Percentiles rank a stretch among this genome's conserved stretches.
These are phyloP conservation scores for Oikopleura albicans DNA, from an alignment of 23 tunicate genomes.

Conservation along the genomic window DNA sequence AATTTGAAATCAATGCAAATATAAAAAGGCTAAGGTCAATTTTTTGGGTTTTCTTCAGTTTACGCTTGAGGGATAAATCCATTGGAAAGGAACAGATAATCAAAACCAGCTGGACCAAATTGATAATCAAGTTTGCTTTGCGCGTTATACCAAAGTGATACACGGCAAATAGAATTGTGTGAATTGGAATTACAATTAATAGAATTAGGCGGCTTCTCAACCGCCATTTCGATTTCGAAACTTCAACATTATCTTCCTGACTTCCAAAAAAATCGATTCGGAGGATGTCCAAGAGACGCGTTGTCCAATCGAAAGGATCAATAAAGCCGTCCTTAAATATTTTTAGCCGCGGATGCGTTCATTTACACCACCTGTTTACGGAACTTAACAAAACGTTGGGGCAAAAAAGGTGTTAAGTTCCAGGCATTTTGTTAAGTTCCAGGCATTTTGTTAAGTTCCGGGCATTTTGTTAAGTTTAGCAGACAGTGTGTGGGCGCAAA, in stretches of 20 bases:
- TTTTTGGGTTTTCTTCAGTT: not conserved
- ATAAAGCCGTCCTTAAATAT: slow-evolving; percentile 11
- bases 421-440: too few relatives aligned
- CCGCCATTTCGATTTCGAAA: not conserved
- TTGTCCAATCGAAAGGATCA: slow-evolving; percentile 14
- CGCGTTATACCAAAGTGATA: not conserved
- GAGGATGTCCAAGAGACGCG: not conserved
- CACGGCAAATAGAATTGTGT: not conserved
- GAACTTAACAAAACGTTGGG: too few relatives aligned
- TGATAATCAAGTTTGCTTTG: not conserved
- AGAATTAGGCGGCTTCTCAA: not conserved
- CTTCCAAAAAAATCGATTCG: too few relatives aligned
- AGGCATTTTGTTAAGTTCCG: too few relatives aligned
- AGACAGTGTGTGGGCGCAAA: too few relatives aligned
- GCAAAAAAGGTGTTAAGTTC: too few relatives aligned
- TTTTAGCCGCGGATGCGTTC: too few relatives aligned
- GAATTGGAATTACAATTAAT: not conserved
- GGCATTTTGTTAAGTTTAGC: too few relatives aligned
- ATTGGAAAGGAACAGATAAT: not conserved
- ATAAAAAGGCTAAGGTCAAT: not conserved
- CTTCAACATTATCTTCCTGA: not conserved
- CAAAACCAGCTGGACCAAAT: not conserved
- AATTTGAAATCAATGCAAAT: not conserved
- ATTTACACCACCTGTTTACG: too few relatives aligned
- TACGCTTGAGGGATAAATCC: not conserved